These are phyloP conservation scores for Misgurnus mizolepis DNA, from an alignment of 2,113 vertebrate genomes.

Conservation along the genomic window DNA sequence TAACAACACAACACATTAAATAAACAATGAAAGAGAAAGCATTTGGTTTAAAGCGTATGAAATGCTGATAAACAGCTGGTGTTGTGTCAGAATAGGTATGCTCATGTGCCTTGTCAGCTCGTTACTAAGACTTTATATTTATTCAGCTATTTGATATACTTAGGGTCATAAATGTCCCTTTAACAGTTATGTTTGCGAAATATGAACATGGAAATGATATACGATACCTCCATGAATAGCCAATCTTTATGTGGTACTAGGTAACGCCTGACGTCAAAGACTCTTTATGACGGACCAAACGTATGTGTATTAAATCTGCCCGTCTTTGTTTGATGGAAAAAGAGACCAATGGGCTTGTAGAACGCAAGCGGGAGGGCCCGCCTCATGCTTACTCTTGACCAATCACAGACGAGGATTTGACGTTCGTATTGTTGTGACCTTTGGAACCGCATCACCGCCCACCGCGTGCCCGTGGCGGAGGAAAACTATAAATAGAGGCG, in stretches of 20 bases:
- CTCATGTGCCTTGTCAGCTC: not conserved
- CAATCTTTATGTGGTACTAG: constrained; percentile 63
- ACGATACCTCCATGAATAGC: constrained; percentile 40
- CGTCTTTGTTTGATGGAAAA: constrained; percentile 46
- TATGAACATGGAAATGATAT: not conserved
- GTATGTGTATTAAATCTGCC: constrained; percentile 55
- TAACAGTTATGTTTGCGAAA: constrained; percentile 29
- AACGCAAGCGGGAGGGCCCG: not conserved
- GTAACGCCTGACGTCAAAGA: constrained; percentile 73
- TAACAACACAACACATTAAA: not conserved
- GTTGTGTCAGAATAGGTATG: not conserved
- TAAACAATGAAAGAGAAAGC: not conserved
- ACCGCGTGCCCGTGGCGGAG: constrained; percentile 77
- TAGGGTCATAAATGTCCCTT: constrained; percentile 20
- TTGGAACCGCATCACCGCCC: constrained; percentile 77
- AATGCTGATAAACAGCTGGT: not conserved
- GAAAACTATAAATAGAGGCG: constrained; percentile 76
- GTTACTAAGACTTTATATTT: constrained; percentile 3
- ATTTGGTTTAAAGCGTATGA: not conserved
- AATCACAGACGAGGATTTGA: constrained; percentile 50
- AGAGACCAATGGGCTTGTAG: constrained; percentile 58
- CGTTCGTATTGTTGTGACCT: constrained; percentile 74
- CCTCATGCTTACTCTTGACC: constrained; percentile 43
- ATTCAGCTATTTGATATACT: constrained; percentile 5
- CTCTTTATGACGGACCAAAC: constrained; percentile 64